Evolutionary conservation across 2,113 vertebrate genomes (phyloP), one percentile per base, ranked within the genome.

Genomic region (Buteo buteo): DNA sequence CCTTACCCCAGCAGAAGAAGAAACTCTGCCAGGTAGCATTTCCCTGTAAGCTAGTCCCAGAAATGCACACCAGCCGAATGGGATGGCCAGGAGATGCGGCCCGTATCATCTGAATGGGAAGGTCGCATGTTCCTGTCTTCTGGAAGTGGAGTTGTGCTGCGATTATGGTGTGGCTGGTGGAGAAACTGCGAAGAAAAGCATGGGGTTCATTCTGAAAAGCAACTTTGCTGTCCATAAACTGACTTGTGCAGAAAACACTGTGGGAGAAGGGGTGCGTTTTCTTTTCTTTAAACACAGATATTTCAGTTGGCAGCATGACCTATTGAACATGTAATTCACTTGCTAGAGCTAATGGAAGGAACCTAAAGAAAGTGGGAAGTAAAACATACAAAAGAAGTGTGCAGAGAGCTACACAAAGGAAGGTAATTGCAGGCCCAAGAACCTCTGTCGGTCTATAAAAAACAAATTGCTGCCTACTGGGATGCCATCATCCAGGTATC

Each of bases 31-130:
- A 42, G n/a, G 31, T 26, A 66, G 21, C 29, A 59, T 26, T 65
- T 29, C 45, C 25, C 24, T 69, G 22, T 47, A 76, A 57, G 9
- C 50, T 34, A 26, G 10, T 79, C 70, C 86, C 26, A 69, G 73
- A 59, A 66, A 16, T 3, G 17, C 0, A 1, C 28, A 21, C 11
- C 11, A 44, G 62, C 26, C 0, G 0, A 25, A 40, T 3, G n/a
- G 50, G 13, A 44, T 54, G 57, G 42, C 42, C 47, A 31, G 42
- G 42, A 76, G 31, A 58, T 1, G 10, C 0, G 0, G 14, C 11
- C 66, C 1, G 0, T 28, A 5, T 32, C 3, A 2, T 47, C 55
- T 57, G 40, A 42, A 57, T 11, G 17, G 17, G 20, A 69, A 42
- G 10, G 20, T n/a, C 0, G 0, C 28, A 3, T 6, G 26, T 52